A percentile compares a stretch with the other conserved stretches of the same genome.
These are phyloP conservation scores for Xestia ashworthii DNA, from an alignment of 2,888 invertebrate species.

Conservation along the genomic window DNA sequence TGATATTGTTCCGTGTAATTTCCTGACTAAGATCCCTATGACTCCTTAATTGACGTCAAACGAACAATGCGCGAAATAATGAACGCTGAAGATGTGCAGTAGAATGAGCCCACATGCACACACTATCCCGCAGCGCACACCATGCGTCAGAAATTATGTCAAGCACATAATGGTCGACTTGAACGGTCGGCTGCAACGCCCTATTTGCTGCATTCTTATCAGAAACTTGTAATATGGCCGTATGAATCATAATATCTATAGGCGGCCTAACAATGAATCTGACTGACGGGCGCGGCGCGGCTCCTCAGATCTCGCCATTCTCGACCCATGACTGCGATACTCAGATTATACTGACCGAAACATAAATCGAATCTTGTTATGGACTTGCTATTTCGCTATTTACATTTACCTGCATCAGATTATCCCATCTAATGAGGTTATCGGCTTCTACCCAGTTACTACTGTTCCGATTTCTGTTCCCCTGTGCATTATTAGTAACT, in stretches of 20 bases:
- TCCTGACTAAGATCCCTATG: constrained; percentile 58
- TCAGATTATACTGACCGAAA: constrained; percentile 82
- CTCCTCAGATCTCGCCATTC: constrained; percentile 78
- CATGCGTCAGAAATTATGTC: constrained; percentile 81
- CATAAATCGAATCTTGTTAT: constrained; percentile 87
- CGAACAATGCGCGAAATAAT: constrained; percentile 52
- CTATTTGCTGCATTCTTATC: constrained; percentile 88
- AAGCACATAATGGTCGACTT: constrained; percentile 79
- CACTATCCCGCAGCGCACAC: constrained; percentile 69
- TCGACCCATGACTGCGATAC: constrained; percentile 81
- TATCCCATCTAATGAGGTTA: constrained; percentile 85
- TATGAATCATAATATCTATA: constrained; percentile 87
- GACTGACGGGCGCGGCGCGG: constrained; percentile 87
- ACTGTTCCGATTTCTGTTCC: constrained; percentile 73
- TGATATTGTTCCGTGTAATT: constrained; percentile 57
- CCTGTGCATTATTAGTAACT: constrained; percentile 73
- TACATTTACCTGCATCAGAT: constrained; percentile 82
- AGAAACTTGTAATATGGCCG: constrained; percentile 81
- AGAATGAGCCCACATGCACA: constrained; percentile 75
- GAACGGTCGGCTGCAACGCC: constrained; percentile 85
- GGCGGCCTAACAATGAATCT: constrained; percentile 84
- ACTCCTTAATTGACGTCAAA: constrained; percentile 69
- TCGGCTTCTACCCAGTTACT: constrained; percentile 75
- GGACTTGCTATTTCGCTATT: constrained; percentile 86
- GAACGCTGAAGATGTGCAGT: constrained; percentile 59